A percentile compares a stretch with the other conserved stretches of the same genome.
Evolutionary conservation across 2,797 vertebrate species (phyloP).

Genomic region (Poecilia wingei): DNA sequence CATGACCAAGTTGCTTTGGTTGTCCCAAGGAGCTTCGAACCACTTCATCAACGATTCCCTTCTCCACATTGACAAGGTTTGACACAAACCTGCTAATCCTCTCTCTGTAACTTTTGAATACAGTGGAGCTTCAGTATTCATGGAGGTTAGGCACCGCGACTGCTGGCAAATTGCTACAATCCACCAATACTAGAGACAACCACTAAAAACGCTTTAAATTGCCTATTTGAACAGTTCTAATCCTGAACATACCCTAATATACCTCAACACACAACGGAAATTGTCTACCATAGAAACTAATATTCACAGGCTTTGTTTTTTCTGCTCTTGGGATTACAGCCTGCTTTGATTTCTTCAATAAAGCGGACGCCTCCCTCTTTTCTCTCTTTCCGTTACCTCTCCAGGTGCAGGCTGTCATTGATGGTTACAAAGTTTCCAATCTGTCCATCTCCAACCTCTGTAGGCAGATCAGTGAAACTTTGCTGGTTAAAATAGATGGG

Average conservation of each 20-base stretch:
- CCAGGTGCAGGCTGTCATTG: conserved; percentile 85
- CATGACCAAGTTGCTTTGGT: conserved; percentile 85
- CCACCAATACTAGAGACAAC: not conserved
- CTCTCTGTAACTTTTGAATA: not conserved
- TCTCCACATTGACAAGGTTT: conserved; percentile 86
- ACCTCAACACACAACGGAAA: not conserved
- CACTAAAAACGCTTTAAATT: not conserved
- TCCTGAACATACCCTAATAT: not conserved
- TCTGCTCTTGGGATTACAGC: not conserved
- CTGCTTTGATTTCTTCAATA: not conserved
- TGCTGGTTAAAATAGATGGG: conserved; percentile 83
- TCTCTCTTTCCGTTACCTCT: not conserved
- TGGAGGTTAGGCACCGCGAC: not conserved
- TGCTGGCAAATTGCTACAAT: not conserved
- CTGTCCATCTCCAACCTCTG: conserved; percentile 79
- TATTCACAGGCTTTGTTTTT: not conserved
- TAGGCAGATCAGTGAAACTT: conserved; percentile 82
- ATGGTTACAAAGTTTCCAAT: conserved; percentile 83
- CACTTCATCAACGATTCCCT: conserved; percentile 86
- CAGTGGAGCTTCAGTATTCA: not conserved
- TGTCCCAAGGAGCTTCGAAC: conserved; percentile 79
- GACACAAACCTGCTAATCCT: conserved; percentile 3
- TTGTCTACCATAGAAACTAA: not conserved
- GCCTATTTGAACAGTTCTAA: not conserved
- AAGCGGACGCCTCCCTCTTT: not conserved